phyloP scores from a whole-genome alignment of 2,888 invertebrate species.

The Ametastegia equiseti region DNA sequence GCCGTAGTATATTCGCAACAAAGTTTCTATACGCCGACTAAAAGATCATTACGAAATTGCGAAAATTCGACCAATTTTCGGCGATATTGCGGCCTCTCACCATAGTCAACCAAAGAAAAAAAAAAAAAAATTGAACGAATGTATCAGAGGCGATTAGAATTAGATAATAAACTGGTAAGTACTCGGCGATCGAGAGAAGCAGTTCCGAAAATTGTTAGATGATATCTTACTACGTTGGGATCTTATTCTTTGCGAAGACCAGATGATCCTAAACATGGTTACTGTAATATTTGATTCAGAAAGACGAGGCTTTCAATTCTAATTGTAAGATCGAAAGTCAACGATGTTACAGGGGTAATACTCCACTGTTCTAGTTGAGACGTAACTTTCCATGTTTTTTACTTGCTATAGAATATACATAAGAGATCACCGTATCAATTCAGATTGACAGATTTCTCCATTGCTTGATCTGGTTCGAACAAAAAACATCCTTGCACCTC shows the following conservation, averaged over 20 bases:
- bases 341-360: conserved; percentile 12
- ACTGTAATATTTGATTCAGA: neutral
- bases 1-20: neutral
- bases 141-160: neutral
- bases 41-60: conserved; percentile 2
- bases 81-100: neutral
- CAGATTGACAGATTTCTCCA: conserved; percentile 18
- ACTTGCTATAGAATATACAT: neutral
- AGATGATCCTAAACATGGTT: neutral
- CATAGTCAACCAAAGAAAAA: neutral
- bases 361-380: neutral
- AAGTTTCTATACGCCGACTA: neutral
- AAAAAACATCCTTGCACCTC: neutral
- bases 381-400: conserved; percentile 17
- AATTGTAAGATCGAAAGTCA: neutral
- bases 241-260: neutral
- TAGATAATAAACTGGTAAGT: neutral
- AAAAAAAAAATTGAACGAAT: too few relatives aligned
- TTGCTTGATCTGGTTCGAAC: neutral
- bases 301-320: neutral
- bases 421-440: conserved; percentile 14
- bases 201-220: neutral
- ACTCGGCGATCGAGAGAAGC: neutral
- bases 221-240: neutral
- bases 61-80: neutral